phyloP scores from a whole-genome alignment of 2,888 invertebrate species.

The Meandrusa payeni region DNA sequence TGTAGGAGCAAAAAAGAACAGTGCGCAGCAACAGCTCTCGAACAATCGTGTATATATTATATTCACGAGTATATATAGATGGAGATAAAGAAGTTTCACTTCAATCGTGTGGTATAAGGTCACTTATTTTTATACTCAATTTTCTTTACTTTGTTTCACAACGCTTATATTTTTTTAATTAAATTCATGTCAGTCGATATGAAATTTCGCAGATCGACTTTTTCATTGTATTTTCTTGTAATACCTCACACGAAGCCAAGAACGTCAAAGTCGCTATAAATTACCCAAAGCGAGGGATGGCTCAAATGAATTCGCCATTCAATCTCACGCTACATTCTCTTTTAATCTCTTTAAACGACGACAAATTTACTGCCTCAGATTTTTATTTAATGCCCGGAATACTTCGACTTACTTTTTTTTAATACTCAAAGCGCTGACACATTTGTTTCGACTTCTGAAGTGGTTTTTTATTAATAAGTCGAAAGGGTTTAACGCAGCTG shows the following conservation, averaged over 20 bases:
- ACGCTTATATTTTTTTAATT: too few relatives aligned
- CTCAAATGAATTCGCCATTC: slow-evolving; percentile 67
- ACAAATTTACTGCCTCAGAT: slow-evolving; percentile 71
- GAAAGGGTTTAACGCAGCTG: slow-evolving; percentile 34
- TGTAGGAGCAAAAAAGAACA: too few relatives aligned
- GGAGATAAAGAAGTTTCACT: too few relatives aligned
- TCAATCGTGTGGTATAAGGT: too few relatives aligned
- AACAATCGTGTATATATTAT: too few relatives aligned
- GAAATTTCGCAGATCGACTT: slow-evolving; percentile 8
- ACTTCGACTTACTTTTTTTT: slow-evolving; percentile 45
- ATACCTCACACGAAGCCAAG: slow-evolving; percentile 39
- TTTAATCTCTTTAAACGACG: slow-evolving; percentile 73
- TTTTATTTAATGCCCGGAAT: slow-evolving; percentile 59
- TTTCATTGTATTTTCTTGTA: slow-evolving; percentile 25
- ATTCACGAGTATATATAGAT: too few relatives aligned
- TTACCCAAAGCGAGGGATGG: slow-evolving; percentile 48
- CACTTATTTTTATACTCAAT: too few relatives aligned
- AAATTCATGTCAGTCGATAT: slow-evolving; percentile 2
- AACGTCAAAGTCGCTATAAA: slow-evolving; percentile 60
- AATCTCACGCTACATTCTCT: slow-evolving; percentile 75
- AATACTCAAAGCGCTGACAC: slow-evolving; percentile 45
- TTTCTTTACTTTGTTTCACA: too few relatives aligned
- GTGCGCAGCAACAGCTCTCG: too few relatives aligned
- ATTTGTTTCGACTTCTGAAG: slow-evolving; percentile 42
- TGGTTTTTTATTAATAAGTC: slow-evolving; percentile 25